Percentiles rank a stretch among this genome's conserved stretches.
phyloP scores from a whole-genome alignment of 2,113 vertebrate species.

The Python bivittatus region DNA sequence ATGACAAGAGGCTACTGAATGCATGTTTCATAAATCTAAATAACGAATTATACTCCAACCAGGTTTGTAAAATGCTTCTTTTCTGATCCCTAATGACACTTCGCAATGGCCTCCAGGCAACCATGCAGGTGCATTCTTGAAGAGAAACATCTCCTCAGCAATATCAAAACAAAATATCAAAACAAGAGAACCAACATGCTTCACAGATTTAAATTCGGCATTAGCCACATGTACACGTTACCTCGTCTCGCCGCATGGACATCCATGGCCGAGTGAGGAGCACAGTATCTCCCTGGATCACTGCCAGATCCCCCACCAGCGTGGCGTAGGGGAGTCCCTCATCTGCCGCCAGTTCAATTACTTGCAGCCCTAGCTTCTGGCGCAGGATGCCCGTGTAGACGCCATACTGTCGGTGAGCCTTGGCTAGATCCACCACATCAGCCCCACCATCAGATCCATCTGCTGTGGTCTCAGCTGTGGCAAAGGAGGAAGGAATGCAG shows the following conservation, averaged over 20 bases:
- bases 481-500: conserved; percentile 82
- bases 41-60: neutral
- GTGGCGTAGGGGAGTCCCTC: conserved; percentile 82
- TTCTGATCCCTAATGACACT: neutral
- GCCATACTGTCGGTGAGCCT: conserved; percentile 88
- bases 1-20: neutral
- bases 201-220: neutral
- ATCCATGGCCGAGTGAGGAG: conserved; percentile 86
- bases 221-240: conserved; percentile 36
- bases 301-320: conserved; percentile 84
- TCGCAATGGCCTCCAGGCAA: neutral
- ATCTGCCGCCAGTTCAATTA: conserved; percentile 85
- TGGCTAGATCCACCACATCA: conserved; percentile 80
- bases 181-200: too few species aligned
- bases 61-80: neutral
- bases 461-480: conserved; percentile 12
- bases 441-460: conserved; percentile 40
- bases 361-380: conserved; percentile 91
- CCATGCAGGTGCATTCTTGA: neutral
- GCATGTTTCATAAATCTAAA: neutral
- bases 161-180: too few species aligned
- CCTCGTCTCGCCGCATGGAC: conserved; percentile 83
- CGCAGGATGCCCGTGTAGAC: conserved; percentile 86
- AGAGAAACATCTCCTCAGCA: neutral
- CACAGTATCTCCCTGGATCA: conserved; percentile 87